A percentile compares a stretch with the other conserved stretches of the same genome.
These are phyloP conservation scores for Formicarius rufipectus DNA, from an alignment of 2,113 vertebrate genomes.

Conservation along the genomic window DNA sequence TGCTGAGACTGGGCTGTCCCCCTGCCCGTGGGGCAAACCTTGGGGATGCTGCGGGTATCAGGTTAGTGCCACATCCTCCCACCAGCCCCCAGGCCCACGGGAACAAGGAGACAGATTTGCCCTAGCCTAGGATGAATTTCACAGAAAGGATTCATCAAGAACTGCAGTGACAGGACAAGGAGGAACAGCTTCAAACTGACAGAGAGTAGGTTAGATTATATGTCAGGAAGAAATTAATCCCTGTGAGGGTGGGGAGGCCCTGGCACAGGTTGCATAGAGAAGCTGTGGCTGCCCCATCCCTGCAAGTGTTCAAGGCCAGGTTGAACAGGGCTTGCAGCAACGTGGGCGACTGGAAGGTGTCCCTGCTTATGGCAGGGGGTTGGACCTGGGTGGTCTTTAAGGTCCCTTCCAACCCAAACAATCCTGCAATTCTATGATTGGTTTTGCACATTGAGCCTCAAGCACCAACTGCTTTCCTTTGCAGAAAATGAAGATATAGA, in stretches of 20 bases:
- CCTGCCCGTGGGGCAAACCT: neutral
- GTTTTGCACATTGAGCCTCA: accelerated
- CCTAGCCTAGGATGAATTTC: neutral
- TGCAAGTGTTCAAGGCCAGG: neutral
- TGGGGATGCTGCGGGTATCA: accelerated
- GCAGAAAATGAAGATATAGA: neutral
- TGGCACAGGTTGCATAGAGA: neutral
- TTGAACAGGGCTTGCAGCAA: accelerated
- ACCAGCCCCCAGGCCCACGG: accelerated
- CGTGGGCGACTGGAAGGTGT: neutral
- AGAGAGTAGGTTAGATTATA: neutral
- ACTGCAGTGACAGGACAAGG: neutral
- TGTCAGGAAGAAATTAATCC: neutral
- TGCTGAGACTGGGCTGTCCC: neutral
- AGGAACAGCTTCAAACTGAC: neutral
- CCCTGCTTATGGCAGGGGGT: neutral
- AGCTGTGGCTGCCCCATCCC: neutral
- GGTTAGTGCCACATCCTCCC: neutral
- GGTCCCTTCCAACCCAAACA: neutral
- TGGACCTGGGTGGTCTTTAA: neutral
- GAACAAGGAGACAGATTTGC: accelerated
- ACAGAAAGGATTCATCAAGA: neutral
- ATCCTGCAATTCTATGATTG: neutral
- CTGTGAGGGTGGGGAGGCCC: neutral
- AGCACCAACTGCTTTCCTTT: neutral